Evolutionary conservation across 2,888 invertebrate species (phyloP), one percentile per base, ranked within the genome.

Genomic region (Drosophila anomalata): DNA sequence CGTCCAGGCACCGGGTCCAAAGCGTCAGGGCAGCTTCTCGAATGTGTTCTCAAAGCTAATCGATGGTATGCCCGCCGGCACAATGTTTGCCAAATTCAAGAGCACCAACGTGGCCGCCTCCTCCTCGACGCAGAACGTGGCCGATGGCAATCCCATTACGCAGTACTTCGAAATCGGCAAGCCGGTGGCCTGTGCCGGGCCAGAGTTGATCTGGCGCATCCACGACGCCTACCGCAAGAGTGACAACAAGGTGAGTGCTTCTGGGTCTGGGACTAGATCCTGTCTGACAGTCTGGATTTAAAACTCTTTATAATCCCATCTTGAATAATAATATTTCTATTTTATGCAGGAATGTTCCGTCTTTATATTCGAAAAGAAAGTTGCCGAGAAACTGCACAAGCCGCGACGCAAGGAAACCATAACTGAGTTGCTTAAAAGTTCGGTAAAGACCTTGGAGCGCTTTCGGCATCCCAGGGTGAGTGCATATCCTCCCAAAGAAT

Each of bases 331-430:
- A 11, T 44, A 24, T 33, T 24, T 44, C 31, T 7, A 11, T 1
- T n/a, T 2, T 26, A 60, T 92, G 8, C 93, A 98, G 98, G 97
- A 97, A 92, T 97, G 96, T 73, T 98, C 98, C 0, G 95, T 98
- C 75, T 98, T 98, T 92, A 93, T 98, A 61, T 98, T 98, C 91
- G 98, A 98, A 92, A 98, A 98, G 91, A 95, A 96, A 75, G 95
- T 96, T 60, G 97, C 97, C 0, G 98, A 98, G 89, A 98, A 98
- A 90, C 92, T 98, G 44, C 97, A 97, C 92, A 98, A 97, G 89
- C 97, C 97, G 3, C 96, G 97, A 81, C 94, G 97, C 65, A 97
- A 97, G 90, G 98, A 98, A 90, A 95, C 95, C n/a, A 96, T 98
- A 81, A 95, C 98, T 7, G 98, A 98, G 89, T 94, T 97, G 61